Conservation (phyloP, 2,113 vertebrate species). For the Syngnathus scovelli region DNA sequence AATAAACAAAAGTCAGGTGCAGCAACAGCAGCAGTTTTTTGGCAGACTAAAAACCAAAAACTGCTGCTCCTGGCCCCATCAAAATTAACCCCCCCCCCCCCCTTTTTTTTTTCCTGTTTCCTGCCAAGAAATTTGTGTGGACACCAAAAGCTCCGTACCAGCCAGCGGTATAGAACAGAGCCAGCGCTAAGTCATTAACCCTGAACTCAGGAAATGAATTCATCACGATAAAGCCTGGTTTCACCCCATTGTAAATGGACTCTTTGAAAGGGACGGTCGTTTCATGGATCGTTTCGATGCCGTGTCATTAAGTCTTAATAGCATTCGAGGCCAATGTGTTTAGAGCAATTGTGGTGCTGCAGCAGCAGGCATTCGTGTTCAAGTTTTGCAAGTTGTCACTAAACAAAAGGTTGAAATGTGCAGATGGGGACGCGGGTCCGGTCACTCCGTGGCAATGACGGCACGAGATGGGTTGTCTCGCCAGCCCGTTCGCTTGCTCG, state of each 20-base stretch:
- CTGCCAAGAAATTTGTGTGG: conserved; percentile 50
- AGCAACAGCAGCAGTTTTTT: conserved; percentile 28
- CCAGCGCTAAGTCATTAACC: conserved; percentile 23
- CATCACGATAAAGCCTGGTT: neutral
- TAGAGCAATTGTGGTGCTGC: neutral
- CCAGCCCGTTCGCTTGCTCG: conserved; percentile 22
- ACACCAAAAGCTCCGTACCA: conserved; percentile 44
- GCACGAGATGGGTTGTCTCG: conserved; percentile 48
- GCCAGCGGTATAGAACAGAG: conserved; percentile 17
- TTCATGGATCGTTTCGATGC: neutral
- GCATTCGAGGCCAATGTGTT: neutral
- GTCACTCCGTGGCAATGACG: conserved; percentile 21
- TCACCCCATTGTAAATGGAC: neutral
- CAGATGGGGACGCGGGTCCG: neutral
- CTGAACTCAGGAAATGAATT: conserved; percentile 3
- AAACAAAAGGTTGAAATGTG: neutral
- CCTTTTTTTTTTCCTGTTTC: neutral
- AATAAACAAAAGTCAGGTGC: conserved; percentile 72
- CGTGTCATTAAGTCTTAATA: neutral
- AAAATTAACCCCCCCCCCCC: conserved; percentile 50
- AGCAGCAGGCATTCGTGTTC: neutral
- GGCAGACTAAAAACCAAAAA: conserved; percentile 34
- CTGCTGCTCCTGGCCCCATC: conserved; percentile 51
- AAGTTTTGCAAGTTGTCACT: neutral
- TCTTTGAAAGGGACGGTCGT: neutral